A percentile compares a stretch with the other conserved stretches of the same genome.
Evolutionary conservation across 2,797 vertebrate genomes (phyloP).

Genomic region (Pipistrellus pygmaeus): DNA sequence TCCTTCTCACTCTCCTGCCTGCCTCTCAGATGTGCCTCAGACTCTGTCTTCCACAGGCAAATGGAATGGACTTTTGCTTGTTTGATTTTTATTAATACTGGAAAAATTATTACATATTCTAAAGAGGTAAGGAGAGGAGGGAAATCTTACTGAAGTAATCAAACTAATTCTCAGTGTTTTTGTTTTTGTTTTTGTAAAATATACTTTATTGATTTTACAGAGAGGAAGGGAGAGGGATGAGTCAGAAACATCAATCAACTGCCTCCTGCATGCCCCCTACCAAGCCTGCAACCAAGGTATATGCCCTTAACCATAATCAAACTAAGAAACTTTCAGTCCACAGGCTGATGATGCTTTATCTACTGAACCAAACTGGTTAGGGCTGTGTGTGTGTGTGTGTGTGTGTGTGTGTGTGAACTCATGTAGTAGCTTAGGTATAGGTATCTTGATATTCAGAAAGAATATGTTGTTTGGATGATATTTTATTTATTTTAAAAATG

Average conservation of each 20-base stretch:
- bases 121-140: background rate
- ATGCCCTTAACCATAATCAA: too few species aligned
- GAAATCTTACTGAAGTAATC: background rate
- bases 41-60: background rate
- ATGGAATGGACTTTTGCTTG: background rate
- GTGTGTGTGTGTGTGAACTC: background rate
- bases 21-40: background rate
- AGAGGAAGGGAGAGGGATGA: too few species aligned
- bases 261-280: too few species aligned
- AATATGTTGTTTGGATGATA: background rate
- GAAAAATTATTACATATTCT: background rate
- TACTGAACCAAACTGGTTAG: too few species aligned
- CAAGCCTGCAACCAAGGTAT: too few species aligned
- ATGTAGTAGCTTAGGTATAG: background rate
- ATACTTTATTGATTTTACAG: too few species aligned
- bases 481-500: background rate
- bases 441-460: background rate
- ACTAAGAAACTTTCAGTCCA: too few species aligned
- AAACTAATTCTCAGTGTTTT: background rate
- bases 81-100: background rate
- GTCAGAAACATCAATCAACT: too few species aligned
- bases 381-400: too few species aligned
- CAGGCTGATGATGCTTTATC: too few species aligned
- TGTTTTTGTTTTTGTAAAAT: too few species aligned
- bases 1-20: background rate